Conservation (phyloP, 1,140 invertebrate genomes). For the Grapholita molesta region DNA sequence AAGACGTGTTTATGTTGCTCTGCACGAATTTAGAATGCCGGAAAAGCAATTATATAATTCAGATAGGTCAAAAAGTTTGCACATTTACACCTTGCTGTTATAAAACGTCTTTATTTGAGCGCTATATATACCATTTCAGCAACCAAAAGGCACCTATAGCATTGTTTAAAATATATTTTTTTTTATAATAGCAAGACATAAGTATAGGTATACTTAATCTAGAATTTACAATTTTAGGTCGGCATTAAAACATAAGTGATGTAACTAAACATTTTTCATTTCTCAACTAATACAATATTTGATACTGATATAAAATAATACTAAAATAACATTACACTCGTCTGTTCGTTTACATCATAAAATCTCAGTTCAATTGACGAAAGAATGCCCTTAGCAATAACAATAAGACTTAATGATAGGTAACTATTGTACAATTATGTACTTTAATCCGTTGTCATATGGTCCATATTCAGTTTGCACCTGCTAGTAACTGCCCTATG, state of each 20-base stretch:
- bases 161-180: not conserved
- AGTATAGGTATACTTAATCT: too few species aligned
- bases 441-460: not conserved
- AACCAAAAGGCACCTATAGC: not conserved
- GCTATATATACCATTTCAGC: not conserved
- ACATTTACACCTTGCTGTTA: not conserved
- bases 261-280: not conserved
- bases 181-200: constrained; percentile 7
- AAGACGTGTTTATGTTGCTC: too few species aligned
- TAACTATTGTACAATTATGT: not conserved
- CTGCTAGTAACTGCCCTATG: not conserved
- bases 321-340: not conserved
- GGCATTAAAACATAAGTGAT: not conserved
- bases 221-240: constrained; percentile 3
- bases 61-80: not conserved
- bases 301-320: constrained; percentile 15
- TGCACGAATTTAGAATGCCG: too few species aligned
- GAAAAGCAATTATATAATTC: too few species aligned
- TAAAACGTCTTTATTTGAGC: not conserved
- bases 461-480: not conserved
- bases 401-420: not conserved
- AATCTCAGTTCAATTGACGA: not conserved
- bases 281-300: not conserved
- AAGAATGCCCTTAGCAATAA: constrained; percentile 7
- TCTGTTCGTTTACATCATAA: not conserved